A percentile compares a stretch with the other conserved stretches of the same genome.
phyloP scores from a whole-genome alignment of 2,113 vertebrate species.

The Sinocyclocheilus anshuiensis region DNA sequence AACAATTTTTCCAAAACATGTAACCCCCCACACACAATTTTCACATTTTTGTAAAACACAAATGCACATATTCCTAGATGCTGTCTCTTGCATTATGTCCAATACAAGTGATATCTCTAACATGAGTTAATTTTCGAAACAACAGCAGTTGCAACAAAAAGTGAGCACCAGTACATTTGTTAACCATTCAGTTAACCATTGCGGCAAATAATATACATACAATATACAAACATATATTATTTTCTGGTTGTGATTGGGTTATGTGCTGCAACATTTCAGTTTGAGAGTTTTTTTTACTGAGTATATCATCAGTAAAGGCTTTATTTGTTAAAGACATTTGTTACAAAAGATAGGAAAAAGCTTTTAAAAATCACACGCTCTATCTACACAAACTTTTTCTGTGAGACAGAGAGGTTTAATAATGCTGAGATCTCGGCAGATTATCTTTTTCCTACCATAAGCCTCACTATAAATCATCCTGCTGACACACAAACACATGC shows the following conservation, averaged over 20 bases:
- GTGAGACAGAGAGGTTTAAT: conserved; percentile 5
- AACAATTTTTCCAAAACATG: background rate
- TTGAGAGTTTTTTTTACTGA: background rate
- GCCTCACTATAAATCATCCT: background rate
- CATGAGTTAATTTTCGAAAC: background rate
- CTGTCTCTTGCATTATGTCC: background rate
- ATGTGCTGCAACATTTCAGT: background rate
- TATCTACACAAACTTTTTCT: too few relatives aligned
- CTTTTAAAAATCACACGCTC: background rate
- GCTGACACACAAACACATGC: conserved; percentile 1
- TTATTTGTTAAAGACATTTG: background rate
- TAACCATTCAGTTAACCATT: too few relatives aligned
- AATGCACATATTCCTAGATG: background rate
- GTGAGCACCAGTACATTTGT: background rate
- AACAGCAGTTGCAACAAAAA: background rate
- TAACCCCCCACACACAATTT: background rate
- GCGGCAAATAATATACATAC: too few relatives aligned
- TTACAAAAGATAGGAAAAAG: background rate
- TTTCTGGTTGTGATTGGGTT: background rate
- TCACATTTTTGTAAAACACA: background rate
- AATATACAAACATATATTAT: background rate
- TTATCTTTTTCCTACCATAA: background rate
- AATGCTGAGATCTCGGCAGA: conserved; percentile 2
- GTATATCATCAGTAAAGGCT: background rate
- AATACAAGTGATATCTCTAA: background rate